phyloP scores from a whole-genome alignment of 2,888 invertebrate species.

The Coelopa pilipes region DNA sequence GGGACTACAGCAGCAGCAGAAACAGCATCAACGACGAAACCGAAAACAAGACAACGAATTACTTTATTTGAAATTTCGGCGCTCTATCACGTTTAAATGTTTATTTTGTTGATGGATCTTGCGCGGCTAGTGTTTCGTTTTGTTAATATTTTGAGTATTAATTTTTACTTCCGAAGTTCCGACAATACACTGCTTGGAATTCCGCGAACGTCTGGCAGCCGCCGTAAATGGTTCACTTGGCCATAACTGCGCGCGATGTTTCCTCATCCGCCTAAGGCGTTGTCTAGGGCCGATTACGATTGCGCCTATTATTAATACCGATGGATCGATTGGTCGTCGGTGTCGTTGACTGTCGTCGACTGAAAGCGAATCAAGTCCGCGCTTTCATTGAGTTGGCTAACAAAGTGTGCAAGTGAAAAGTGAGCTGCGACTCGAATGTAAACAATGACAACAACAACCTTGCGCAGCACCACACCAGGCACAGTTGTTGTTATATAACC shows the following conservation, averaged over 20 bases:
- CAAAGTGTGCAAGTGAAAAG: slow-evolving; percentile 4
- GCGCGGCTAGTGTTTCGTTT: neutral
- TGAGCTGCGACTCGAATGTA: slow-evolving; percentile 2
- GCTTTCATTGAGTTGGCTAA: slow-evolving; percentile 10
- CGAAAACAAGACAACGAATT: too few species aligned
- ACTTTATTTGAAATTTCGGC: too few species aligned
- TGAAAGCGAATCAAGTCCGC: slow-evolving; percentile 19
- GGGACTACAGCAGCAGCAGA: too few species aligned
- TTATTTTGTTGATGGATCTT: neutral
- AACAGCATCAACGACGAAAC: too few species aligned
- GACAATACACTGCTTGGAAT: neutral
- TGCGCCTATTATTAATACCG: neutral
- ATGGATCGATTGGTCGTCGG: neutral
- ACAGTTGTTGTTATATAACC: slow-evolving; percentile 13
- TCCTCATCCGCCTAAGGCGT: slow-evolving; percentile 15
- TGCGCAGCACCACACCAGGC: neutral
- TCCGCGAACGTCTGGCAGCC: neutral
- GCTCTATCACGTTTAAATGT: neutral
- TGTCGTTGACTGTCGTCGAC: slow-evolving; percentile 3
- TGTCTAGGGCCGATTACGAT: neutral
- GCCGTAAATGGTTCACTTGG: slow-evolving; percentile 12
- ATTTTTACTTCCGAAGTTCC: neutral
- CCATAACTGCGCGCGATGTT: slow-evolving; percentile 10
- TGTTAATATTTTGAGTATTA: neutral
- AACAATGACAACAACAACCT: neutral